Conservation (phyloP, 2,113 vertebrate genomes). For the Apeltes quadracus region DNA sequence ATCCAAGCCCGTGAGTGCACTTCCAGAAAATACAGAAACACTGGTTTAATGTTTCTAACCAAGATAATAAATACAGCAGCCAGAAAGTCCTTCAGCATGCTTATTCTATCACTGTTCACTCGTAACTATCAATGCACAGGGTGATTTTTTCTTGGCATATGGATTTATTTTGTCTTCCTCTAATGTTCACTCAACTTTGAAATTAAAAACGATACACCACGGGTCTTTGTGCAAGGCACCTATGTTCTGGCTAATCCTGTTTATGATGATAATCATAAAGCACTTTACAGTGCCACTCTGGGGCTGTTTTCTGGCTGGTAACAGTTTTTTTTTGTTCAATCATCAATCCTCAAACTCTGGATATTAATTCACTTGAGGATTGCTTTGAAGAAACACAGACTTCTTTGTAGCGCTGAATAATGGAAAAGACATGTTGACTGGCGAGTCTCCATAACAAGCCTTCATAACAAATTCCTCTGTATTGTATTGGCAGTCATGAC, state of each 20-base stretch:
- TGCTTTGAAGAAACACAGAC: slow-evolving; percentile 13
- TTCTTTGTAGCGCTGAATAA: slow-evolving; percentile 8
- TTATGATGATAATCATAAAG: slow-evolving; percentile 14
- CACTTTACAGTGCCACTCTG: background rate
- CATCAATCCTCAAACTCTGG: background rate
- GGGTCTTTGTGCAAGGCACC: slow-evolving; percentile 20
- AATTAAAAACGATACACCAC: slow-evolving; percentile 41
- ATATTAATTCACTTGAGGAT: no score
- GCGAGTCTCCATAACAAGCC: background rate
- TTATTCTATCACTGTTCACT: background rate
- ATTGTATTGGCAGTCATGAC: slow-evolving; percentile 35
- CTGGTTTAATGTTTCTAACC: background rate
- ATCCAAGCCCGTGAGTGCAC: background rate
- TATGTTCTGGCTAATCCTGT: slow-evolving; percentile 24
- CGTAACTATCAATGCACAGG: background rate
- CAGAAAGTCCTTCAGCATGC: background rate
- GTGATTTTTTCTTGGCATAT: slow-evolving; percentile 28
- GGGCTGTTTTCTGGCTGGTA: no score
- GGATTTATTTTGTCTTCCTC: slow-evolving; percentile 27
- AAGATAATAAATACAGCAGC: background rate
- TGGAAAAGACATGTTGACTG: slow-evolving; percentile 10
- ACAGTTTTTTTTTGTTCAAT: background rate
- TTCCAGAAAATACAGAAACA: background rate
- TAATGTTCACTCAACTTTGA: slow-evolving; percentile 50
- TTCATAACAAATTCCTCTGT: slow-evolving; percentile 11